Evolutionary conservation across 2,888 invertebrate species (phyloP), one percentile per base, ranked within the genome.

Genomic region (Cabera pusaria): DNA sequence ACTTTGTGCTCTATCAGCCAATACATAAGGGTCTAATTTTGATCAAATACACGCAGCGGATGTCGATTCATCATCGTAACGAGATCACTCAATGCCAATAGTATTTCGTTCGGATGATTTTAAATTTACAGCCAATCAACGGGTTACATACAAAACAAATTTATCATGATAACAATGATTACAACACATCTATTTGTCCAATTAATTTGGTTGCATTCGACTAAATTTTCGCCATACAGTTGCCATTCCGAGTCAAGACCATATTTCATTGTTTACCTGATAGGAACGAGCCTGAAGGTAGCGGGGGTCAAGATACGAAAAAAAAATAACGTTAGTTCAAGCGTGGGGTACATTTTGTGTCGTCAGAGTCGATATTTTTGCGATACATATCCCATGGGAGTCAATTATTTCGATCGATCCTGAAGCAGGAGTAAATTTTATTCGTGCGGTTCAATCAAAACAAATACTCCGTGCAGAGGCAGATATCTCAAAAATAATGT

Each of bases 251-350:
- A 80, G 62, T 82, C 68, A 79, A 78, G 78, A 81, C 75, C 71
- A 80, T 78, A 70, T 74, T 62, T 78, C 72, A 67, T 74, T 92
- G 92, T 93, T 94, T 94, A 94, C 94, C 94, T 94, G 94, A 94
- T 91, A 94, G 92, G 92, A 94, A 94, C 91, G 94, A 93, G 93
- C 93, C 93, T 93, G 93, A 91, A 91, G 92, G 91, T 92, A 91
- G 93, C 93, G 91, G 91, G 90, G 91, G 90, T 87, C 62, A 72
- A 86, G 80, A 85, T 88, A 88, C 86, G 90, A 88, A 84, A 79
- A 52, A 83, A 41, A 42, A 31, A 41, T 62, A 88, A 71, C 74
- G 90, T 91, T 91, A 91, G 90, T 91, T 72, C 63, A 83, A 79
- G 75, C 73, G 65, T 48, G 57, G 56, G 64, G 53, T 60, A 45